phyloP scores from a whole-genome alignment of 2,888 invertebrate genomes.

The Cryptocephalus moraei region DNA sequence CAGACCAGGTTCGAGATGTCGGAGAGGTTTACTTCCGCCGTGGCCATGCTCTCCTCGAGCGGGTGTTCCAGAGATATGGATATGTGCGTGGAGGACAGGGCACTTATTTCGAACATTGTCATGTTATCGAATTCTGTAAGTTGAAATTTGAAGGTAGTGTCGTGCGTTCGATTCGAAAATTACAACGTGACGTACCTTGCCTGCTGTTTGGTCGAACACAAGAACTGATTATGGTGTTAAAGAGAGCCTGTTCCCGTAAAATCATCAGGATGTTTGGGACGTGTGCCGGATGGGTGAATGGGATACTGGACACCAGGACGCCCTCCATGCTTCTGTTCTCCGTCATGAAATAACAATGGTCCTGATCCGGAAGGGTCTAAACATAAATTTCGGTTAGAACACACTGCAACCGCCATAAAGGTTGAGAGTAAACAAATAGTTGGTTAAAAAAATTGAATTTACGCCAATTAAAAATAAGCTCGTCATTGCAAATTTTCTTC shows the following conservation, averaged over 20 bases:
- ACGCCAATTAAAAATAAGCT: too few species aligned
- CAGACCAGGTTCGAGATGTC: constrained; percentile 75
- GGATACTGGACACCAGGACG: constrained; percentile 66
- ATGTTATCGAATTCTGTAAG: constrained; percentile 57
- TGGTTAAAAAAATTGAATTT: too few species aligned
- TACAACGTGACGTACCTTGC: constrained; percentile 48
- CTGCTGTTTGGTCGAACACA: constrained; percentile 77
- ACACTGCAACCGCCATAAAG: too few species aligned
- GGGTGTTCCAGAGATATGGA: constrained; percentile 90
- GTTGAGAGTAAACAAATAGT: too few species aligned
- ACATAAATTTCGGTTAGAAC: constrained; percentile 22
- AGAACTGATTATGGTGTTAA: constrained; percentile 80
- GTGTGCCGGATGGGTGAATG: constrained; percentile 89
- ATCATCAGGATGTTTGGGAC: constrained; percentile 78
- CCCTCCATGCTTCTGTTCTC: constrained; percentile 69
- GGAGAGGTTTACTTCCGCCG: constrained; percentile 77
- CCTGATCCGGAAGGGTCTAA: constrained; percentile 83
- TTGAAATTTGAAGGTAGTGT: background rate
- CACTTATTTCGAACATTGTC: constrained; percentile 87
- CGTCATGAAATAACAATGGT: constrained; percentile 88
- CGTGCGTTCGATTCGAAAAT: too few species aligned
- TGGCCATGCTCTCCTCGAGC: constrained; percentile 83
- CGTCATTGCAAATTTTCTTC: constrained; percentile 1
- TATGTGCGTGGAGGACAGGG: constrained; percentile 81
- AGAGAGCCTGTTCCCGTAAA: constrained; percentile 82